These are phyloP conservation scores for Drosophila sordidapex DNA, from an alignment of 2,888 invertebrate genomes.

Conservation along the genomic window DNA sequence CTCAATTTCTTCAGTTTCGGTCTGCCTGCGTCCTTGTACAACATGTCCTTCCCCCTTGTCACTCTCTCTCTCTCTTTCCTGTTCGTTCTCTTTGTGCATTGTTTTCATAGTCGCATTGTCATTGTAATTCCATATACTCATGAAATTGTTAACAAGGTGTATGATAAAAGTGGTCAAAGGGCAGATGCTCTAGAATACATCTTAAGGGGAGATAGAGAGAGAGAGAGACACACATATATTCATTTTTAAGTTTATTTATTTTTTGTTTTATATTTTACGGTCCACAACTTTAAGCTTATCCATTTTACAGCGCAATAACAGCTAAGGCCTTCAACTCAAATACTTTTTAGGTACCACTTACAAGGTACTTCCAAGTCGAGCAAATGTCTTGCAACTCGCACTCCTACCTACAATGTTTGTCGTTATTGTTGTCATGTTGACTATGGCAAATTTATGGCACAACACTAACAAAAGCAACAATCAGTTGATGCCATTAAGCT, in stretches of 20 bases:
- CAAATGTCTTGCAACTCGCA: no score
- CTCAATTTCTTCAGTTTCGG: not conserved
- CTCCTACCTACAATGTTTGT: not conserved
- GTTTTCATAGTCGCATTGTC: conserved; percentile 38
- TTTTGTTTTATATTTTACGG: not conserved
- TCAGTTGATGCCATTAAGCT: conserved; percentile 70
- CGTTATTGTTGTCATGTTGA: conserved; percentile 29
- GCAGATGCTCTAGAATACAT: not conserved
- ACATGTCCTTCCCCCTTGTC: conserved; percentile 29
- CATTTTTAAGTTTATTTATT: no score
- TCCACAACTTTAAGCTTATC: not conserved
- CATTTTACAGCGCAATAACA: not conserved
- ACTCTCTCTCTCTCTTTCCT: conserved; percentile 2
- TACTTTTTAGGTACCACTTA: not conserved
- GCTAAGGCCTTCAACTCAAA: not conserved
- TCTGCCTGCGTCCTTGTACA: conserved; percentile 23
- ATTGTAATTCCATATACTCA: conserved; percentile 13
- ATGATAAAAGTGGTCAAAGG: not conserved
- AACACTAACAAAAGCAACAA: conserved; percentile 59
- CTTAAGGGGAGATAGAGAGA: not conserved
- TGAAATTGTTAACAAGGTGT: not conserved
- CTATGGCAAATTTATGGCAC: conserved; percentile 64
- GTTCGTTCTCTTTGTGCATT: conserved; percentile 15
- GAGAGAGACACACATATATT: not conserved
- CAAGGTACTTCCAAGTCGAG: conserved; percentile 5